These are phyloP conservation scores for Urocynchramus pylzowi DNA, from an alignment of 2,113 vertebrate genomes.

Conservation along the genomic window DNA sequence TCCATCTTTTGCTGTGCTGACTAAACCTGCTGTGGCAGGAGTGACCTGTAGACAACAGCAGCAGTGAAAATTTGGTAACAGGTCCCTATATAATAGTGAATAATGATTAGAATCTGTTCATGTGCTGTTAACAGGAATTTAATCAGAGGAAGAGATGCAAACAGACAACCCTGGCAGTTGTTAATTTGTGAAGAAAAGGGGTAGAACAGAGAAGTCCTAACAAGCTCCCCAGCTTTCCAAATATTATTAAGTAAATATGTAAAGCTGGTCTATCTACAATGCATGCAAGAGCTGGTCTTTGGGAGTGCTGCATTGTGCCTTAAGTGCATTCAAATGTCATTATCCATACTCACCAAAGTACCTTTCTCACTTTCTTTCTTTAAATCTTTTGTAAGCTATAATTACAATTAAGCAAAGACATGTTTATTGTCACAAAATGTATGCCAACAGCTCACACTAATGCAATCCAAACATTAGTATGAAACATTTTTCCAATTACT, in stretches of 20 bases:
- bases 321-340: constrained; percentile 44
- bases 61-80: background rate
- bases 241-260: background rate
- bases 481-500: constrained; percentile 72
- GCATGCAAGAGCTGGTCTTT: background rate
- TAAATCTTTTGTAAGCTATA: constrained; percentile 38
- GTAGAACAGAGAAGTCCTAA: background rate
- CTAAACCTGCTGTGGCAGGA: background rate
- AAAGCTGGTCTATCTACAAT: background rate
- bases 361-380: constrained; percentile 20
- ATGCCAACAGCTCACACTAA: constrained; percentile 48
- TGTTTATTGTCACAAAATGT: constrained; percentile 55
- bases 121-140: background rate
- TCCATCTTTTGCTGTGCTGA: background rate
- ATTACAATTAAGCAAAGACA: constrained; percentile 62
- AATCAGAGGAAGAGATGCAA: background rate
- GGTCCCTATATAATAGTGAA: background rate
- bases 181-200: background rate
- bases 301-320: background rate
- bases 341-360: constrained; percentile 14
- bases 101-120: background rate
- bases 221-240: background rate
- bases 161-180: background rate
- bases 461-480: constrained; percentile 67
- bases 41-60: background rate